Evolutionary conservation across 2,113 vertebrate genomes (phyloP).

Genomic region (Nothobranchius kuhntae): DNA sequence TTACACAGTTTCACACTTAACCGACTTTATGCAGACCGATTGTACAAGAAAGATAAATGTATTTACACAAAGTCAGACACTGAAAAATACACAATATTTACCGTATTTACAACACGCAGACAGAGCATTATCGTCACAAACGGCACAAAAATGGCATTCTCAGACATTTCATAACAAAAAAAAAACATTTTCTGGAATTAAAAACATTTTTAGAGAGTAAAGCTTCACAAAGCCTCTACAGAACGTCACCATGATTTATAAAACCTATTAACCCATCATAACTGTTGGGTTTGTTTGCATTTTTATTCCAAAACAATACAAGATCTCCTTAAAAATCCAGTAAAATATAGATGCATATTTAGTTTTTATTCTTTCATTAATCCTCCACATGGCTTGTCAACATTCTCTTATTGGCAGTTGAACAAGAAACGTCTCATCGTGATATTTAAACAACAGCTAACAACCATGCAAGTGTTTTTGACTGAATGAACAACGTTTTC

Average conservation of each 20-base stretch:
- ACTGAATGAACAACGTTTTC: constrained; percentile 14
- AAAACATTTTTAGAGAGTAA: constrained; percentile 15
- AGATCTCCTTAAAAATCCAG: constrained; percentile 42
- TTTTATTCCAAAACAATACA: constrained; percentile 53
- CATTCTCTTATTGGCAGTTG: constrained; percentile 33
- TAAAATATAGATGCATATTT: constrained; percentile 61
- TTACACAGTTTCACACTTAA: constrained; percentile 51
- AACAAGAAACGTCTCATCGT: constrained; percentile 24
- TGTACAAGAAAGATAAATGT: constrained; percentile 51
- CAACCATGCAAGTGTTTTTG: constrained; percentile 66
- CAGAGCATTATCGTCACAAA: constrained; percentile 9
- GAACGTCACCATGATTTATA: neutral
- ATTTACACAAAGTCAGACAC: constrained; percentile 69
- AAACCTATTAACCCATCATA: constrained; percentile 28
- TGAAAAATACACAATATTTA: constrained; percentile 61
- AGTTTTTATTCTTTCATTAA: neutral
- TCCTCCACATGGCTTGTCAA: constrained; percentile 7
- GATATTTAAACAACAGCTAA: constrained; percentile 58
- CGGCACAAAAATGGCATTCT: constrained; percentile 69
- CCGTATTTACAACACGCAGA: constrained; percentile 68
- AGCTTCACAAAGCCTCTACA: neutral
- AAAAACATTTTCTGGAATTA: constrained; percentile 41
- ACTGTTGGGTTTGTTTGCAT: constrained; percentile 2
- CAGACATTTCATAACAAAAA: constrained; percentile 44
- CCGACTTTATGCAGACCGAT: constrained; percentile 34